phyloP scores from a whole-genome alignment of 2,113 vertebrate species.

The Engystomops pustulosus region DNA sequence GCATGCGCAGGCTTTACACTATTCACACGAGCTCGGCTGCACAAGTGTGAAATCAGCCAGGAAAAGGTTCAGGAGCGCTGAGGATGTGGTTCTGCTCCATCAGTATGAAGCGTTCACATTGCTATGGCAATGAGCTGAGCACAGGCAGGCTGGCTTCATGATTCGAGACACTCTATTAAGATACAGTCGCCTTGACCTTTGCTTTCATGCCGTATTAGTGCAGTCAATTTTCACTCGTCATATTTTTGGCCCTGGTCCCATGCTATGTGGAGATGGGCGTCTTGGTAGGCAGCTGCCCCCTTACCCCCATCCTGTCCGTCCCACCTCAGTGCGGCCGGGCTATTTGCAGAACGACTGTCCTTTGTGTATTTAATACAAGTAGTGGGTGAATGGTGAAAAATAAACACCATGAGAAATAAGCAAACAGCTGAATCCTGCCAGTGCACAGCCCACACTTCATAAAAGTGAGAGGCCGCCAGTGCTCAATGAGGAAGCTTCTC shows the following conservation, averaged over 20 bases:
- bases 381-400: slow-evolving; percentile 92
- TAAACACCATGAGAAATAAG: slow-evolving; percentile 98
- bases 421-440: slow-evolving; percentile 89
- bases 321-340: slow-evolving; percentile 74
- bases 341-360: slow-evolving; percentile 80
- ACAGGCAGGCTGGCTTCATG: slow-evolving; percentile 69
- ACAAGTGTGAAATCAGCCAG: slow-evolving; percentile 70
- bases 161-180: slow-evolving; percentile 83
- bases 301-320: slow-evolving; percentile 42
- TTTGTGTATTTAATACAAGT: slow-evolving; percentile 96
- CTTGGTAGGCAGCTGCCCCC: neutral
- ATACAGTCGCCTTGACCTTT: slow-evolving; percentile 82
- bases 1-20: slow-evolving; percentile 35
- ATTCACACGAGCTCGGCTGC: slow-evolving; percentile 55
- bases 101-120: slow-evolving; percentile 69
- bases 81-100: slow-evolving; percentile 73
- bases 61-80: slow-evolving; percentile 78
- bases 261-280: slow-evolving; percentile 9
- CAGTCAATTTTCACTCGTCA: slow-evolving; percentile 74
- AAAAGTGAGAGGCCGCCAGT: slow-evolving; percentile 91
- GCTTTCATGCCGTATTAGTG: slow-evolving; percentile 79
- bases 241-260: slow-evolving; percentile 65
- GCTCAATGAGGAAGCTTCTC: slow-evolving; percentile 95
- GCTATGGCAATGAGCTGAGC: slow-evolving; percentile 74
- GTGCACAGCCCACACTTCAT: slow-evolving; percentile 90